Evolutionary conservation across 2,797 vertebrate genomes (phyloP).

Genomic region (Threskiornis aethiopicus): DNA sequence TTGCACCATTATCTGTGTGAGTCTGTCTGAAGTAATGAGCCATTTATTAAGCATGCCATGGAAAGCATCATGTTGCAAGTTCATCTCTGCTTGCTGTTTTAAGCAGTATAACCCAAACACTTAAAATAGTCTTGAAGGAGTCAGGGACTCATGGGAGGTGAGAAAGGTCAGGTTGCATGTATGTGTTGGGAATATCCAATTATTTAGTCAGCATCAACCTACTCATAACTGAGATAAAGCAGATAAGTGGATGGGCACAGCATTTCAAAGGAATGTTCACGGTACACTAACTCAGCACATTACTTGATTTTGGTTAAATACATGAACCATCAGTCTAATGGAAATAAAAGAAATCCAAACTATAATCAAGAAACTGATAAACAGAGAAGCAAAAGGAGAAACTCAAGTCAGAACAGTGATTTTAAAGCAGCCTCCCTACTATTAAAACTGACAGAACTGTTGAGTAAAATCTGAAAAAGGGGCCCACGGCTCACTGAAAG

Average conservation of each 20-base stretch:
- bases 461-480: background rate
- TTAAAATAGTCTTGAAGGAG: background rate
- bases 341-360: background rate
- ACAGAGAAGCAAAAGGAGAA: background rate
- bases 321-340: background rate
- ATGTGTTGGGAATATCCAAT: background rate
- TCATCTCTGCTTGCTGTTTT: background rate
- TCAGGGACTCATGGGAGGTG: background rate
- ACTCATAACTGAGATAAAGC: background rate
- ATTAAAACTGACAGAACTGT: background rate
- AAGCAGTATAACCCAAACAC: background rate
- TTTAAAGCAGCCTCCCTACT: background rate
- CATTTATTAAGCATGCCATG: background rate
- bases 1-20: background rate
- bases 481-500: background rate
- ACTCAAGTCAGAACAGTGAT: background rate
- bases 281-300: background rate
- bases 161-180: background rate
- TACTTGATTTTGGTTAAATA: background rate
- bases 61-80: background rate
- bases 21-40: rapidly evolving
- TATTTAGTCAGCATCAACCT: background rate
- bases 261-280: background rate
- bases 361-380: background rate
- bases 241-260: background rate